These are phyloP conservation scores for Campopleginae sp. DNA, from an alignment of 2,888 invertebrate species.

Conservation along the genomic window DNA sequence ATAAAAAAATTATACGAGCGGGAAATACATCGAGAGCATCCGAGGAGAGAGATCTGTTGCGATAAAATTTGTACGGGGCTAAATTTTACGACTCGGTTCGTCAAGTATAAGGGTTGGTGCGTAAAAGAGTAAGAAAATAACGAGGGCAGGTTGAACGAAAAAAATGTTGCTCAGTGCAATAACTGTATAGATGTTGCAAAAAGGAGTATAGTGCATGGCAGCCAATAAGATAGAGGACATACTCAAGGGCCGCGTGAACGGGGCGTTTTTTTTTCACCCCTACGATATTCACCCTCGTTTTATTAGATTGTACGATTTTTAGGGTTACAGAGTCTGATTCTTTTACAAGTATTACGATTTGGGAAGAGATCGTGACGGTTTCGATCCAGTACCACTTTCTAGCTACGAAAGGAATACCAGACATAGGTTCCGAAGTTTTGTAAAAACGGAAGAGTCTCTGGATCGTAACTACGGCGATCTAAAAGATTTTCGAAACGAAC, in stretches of 20 bases:
- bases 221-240: conserved; percentile 19
- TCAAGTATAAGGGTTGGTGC: conserved; percentile 36
- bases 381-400: neutral
- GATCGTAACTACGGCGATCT: conserved; percentile 29
- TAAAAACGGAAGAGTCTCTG: conserved; percentile 17
- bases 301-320: conserved; percentile 50
- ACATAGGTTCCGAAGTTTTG: conserved; percentile 13
- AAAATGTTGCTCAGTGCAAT: conserved; percentile 8
- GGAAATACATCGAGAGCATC: conserved; percentile 40
- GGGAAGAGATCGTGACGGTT: conserved; percentile 31
- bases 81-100: conserved; percentile 54
- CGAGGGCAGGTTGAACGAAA: conserved; percentile 36
- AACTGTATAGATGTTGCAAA: conserved; percentile 23
- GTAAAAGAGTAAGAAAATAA: conserved; percentile 40
- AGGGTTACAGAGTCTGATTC: conserved; percentile 48
- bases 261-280: conserved; percentile 23
- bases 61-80: conserved; percentile 52
- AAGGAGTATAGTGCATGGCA: neutral
- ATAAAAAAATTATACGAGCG: conserved; percentile 36
- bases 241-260: conserved; percentile 21
- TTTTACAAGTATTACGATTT: conserved; percentile 27
- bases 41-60: conserved; percentile 20
- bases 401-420: conserved; percentile 8
- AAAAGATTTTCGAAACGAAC: conserved; percentile 29
- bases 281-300: conserved; percentile 43